Evolutionary conservation across 1,140 invertebrate genomes (phyloP).

Genomic region (Neuroterus valhalla): DNA sequence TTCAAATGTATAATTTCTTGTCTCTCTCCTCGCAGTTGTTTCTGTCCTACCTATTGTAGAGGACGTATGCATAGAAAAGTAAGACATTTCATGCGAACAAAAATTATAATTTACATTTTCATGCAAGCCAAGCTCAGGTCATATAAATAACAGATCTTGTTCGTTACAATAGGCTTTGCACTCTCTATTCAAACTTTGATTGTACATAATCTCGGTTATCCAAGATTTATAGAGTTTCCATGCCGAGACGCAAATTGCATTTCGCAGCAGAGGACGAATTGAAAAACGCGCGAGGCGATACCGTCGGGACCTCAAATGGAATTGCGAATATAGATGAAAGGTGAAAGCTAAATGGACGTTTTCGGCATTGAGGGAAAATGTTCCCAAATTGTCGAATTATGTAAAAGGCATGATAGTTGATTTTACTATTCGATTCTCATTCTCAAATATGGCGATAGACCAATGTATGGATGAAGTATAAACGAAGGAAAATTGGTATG

Average conservation of each 20-base stretch:
- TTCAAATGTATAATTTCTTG: no score
- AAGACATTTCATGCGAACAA: not conserved
- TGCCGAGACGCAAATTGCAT: constrained; percentile 44
- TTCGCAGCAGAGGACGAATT: constrained; percentile 35
- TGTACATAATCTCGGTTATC: constrained; percentile 55
- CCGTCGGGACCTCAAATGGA: constrained; percentile 33
- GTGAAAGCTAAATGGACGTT: constrained; percentile 15
- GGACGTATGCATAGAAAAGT: not conserved
- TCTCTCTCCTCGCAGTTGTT: no score
- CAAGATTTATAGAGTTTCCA: constrained; percentile 55
- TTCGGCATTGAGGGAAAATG: not conserved
- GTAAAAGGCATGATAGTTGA: not conserved
- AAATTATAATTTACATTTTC: constrained; percentile 47
- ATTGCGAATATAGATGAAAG: constrained; percentile 30
- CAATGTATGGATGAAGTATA: no score
- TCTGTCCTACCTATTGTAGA: not conserved
- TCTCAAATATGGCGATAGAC: no score
- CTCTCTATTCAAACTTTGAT: constrained; percentile 54
- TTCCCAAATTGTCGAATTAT: not conserved
- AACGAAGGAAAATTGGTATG: no score
- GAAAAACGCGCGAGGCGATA: constrained; percentile 38
- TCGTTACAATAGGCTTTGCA: constrained; percentile 43
- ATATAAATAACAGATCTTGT: constrained; percentile 52
- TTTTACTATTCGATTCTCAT: no score
- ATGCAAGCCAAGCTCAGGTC: constrained; percentile 42